Evolutionary conservation across 2,113 vertebrate genomes (phyloP).

Genomic region (Microcebus tavaratra): DNA sequence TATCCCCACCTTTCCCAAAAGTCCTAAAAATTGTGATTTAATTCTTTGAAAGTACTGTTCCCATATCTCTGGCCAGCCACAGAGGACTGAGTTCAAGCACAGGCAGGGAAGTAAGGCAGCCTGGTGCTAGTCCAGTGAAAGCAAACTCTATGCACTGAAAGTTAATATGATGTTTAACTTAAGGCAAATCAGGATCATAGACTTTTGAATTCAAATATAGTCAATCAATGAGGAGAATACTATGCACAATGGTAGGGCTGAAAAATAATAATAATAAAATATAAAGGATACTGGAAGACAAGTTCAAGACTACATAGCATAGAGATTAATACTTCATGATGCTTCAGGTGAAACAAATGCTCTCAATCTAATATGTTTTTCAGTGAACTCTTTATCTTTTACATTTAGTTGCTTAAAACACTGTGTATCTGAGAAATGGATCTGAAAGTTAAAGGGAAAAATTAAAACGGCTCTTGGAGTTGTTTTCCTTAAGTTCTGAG

Average conservation of each 20-base stretch:
- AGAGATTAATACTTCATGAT: neutral
- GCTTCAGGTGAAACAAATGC: neutral
- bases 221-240: neutral
- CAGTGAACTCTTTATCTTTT: neutral
- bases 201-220: neutral
- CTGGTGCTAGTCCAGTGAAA: neutral
- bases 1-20: neutral
- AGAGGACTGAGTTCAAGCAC: neutral
- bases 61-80: neutral
- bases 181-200: neutral
- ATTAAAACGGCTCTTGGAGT: neutral
- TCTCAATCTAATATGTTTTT: neutral
- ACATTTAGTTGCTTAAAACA: neutral
- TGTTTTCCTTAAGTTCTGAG: neutral
- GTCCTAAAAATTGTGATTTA: neutral
- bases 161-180: neutral
- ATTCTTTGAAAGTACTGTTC: neutral
- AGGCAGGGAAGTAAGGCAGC: neutral
- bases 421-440: neutral
- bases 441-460: neutral
- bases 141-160: neutral
- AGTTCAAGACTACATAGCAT: neutral
- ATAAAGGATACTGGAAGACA: neutral
- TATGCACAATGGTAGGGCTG: neutral
- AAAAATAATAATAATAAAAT: neutral